phyloP scores from a whole-genome alignment of 2,113 vertebrate genomes.

The Sinosuthora webbiana region DNA sequence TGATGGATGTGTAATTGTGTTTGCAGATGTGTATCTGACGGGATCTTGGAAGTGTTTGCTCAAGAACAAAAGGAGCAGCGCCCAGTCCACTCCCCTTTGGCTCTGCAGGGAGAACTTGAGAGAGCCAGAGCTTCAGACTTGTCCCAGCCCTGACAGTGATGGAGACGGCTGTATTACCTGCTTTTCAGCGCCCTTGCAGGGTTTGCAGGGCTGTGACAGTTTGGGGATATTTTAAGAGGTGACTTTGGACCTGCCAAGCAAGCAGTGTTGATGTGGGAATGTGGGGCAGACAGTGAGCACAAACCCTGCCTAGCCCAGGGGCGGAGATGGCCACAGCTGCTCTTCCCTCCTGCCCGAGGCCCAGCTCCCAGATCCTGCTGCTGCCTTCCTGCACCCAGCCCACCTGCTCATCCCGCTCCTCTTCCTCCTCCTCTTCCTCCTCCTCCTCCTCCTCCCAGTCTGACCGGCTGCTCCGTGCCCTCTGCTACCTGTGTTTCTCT shows the following conservation, averaged over 20 bases:
- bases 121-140: neutral
- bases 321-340: neutral
- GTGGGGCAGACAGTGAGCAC: neutral
- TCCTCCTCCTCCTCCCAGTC: neutral
- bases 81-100: neutral
- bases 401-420: rapidly evolving
- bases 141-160: neutral
- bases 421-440: neutral
- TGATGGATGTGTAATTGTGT: constrained; percentile 27
- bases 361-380: neutral
- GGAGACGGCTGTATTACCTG: neutral
- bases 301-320: neutral
- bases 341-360: neutral
- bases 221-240: neutral
- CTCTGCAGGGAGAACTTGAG: neutral
- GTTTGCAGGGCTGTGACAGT: neutral
- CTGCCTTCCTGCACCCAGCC: neutral
- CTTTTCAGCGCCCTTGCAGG: neutral
- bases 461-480: rapidly evolving
- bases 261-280: neutral
- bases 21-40: neutral
- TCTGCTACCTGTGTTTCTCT: neutral
- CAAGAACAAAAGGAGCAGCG: constrained; percentile 30
- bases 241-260: neutral
- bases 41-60: constrained; percentile 11